Base-by-base conservation (phyloP, 2,888 invertebrate species). In the Cyaniris semiargus region DNA sequence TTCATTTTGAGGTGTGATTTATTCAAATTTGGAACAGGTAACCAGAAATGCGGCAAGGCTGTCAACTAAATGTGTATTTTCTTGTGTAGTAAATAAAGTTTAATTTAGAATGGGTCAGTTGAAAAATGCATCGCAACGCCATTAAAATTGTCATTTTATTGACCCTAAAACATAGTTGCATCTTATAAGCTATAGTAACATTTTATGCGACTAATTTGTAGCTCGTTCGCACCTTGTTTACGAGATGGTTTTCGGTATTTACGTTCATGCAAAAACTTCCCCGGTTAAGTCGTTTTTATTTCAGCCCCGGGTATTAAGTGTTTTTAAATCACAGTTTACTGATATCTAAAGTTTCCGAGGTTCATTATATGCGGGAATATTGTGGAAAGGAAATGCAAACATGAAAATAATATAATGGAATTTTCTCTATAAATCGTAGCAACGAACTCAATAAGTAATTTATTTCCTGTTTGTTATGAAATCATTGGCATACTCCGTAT, bases 231-330 rank as follows among this genome's bases (percentile, higher is more conserved):
- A 66, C 66, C 6, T 60, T 31, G 23, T 60, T 71, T 31, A 66
- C 66, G 27, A 15, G 27, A 66, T 66, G 66, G 27, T 66, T 66
- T 66, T 15, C 18, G 27, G 27, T 66, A 66, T 66, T 66, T 66
- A 66, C 21, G 27, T 23, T 60, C 60, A 60, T 60, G 60, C 60
- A 60, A 23, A 66, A 21, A 58, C 13, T 23, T 66, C 13, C 27
- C 27, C 27, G 15, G 66, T 31, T 31, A 66, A 66, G 66, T 66
- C 66, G 66, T 27, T 66, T 66, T 66, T 66, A 66, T 66, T 66
- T 66, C 23, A 15, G 66, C 66, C 66, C 10, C 15, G 27, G 27
- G 66, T 31, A 27, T 66, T 66, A 66, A 66, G 66, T 66, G 66
- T 27, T 66, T 66, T 66, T 66, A 27, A 66, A 66, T 66, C 66